Conservation (phyloP, 2,797 vertebrate genomes). For the Darevskia mixta region DNA sequence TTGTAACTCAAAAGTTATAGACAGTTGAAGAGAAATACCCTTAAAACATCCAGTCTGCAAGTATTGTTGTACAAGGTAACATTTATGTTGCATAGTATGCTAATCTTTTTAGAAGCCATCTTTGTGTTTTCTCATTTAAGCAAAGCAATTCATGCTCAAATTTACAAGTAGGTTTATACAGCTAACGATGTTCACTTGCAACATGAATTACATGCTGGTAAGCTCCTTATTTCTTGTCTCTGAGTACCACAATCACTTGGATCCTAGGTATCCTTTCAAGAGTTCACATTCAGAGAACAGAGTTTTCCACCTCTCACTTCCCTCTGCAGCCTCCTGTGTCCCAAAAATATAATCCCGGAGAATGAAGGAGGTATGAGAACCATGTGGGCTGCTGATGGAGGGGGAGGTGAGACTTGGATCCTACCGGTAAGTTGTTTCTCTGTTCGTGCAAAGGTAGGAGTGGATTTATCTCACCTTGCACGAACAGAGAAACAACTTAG, state of each 20-base stretch:
- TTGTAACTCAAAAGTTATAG: neutral
- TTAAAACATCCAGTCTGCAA: neutral
- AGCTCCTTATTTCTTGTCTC: neutral
- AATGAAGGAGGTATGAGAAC: neutral
- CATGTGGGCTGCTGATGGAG: neutral
- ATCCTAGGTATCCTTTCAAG: neutral
- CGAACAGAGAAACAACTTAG: neutral
- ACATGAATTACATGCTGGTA: constrained; percentile 37
- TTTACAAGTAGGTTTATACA: neutral
- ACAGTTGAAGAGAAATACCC: neutral
- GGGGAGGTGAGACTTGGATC: neutral
- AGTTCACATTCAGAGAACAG: neutral
- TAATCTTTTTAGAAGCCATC: neutral
- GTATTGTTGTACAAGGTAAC: neutral
- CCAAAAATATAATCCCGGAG: too few species aligned
- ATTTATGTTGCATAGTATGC: neutral
- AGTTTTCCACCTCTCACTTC: neutral
- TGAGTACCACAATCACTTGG: rapidly evolving
- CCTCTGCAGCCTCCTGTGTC: neutral
- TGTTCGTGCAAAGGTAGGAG: too few species aligned
- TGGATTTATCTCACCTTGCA: neutral
- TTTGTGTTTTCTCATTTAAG: neutral
- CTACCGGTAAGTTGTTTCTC: too few species aligned
- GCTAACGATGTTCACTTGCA: neutral
- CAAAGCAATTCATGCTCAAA: neutral